A percentile compares a stretch with the other conserved stretches of the same genome.
Evolutionary conservation across 2,113 vertebrate species (phyloP).

Genomic region (Mormyrus iriodes): DNA sequence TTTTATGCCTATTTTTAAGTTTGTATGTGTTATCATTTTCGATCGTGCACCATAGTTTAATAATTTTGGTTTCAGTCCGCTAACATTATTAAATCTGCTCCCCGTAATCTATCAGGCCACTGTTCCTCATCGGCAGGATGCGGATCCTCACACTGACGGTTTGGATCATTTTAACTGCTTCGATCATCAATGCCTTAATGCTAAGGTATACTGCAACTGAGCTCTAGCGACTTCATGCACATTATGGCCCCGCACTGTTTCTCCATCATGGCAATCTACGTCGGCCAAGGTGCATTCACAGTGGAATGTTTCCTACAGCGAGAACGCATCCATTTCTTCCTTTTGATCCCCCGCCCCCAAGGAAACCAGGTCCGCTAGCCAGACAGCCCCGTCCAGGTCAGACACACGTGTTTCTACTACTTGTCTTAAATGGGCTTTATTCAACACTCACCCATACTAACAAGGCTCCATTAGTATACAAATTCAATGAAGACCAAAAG

Average conservation of each 20-base stretch:
- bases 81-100: background rate
- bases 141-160: background rate
- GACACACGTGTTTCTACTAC: background rate
- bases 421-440: background rate
- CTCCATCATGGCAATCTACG: background rate
- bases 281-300: background rate
- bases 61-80: background rate
- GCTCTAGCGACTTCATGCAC: background rate
- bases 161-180: background rate
- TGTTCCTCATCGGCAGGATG: background rate
- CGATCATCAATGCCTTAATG: too few species aligned
- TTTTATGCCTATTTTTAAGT: background rate
- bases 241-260: background rate
- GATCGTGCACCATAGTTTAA: background rate
- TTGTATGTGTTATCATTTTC: background rate
- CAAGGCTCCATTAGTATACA: background rate
- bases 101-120: background rate
- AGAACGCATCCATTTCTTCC: background rate
- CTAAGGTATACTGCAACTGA: background rate
- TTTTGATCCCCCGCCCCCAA: background rate
- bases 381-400: background rate
- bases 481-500: background rate
- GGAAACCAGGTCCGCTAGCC: background rate
- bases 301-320: background rate
- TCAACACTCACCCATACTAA: background rate